A percentile compares a stretch with the other conserved stretches of the same genome.
Evolutionary conservation across 2,888 invertebrate genomes (phyloP).

Genomic region (Antheraea yamamai): DNA sequence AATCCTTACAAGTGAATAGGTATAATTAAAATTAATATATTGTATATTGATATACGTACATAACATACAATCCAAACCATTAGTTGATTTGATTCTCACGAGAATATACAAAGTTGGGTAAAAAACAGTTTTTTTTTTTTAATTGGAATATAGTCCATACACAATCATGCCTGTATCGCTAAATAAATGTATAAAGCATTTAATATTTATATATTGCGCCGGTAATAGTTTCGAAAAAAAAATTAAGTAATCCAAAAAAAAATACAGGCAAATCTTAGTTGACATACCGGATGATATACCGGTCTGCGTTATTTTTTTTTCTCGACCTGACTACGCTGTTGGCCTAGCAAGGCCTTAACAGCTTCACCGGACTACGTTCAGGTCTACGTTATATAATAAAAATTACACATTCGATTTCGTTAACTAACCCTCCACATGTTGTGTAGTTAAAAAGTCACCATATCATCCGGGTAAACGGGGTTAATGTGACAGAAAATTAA

Average conservation of each 20-base stretch:
- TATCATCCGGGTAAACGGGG: slow-evolving; percentile 16
- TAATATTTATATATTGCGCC: background rate
- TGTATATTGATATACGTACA: background rate
- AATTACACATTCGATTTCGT: slow-evolving; percentile 15
- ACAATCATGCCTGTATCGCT: too few species aligned
- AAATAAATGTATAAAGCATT: background rate
- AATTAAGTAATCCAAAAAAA: too few species aligned
- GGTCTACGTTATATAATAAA: too few species aligned
- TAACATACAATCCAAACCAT: background rate
- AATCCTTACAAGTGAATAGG: too few species aligned
- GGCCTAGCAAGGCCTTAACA: too few species aligned
- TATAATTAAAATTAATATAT: too few species aligned
- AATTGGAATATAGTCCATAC: too few species aligned
- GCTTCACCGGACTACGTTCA: too few species aligned
- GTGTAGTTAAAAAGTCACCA: slow-evolving; percentile 13
- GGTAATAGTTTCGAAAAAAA: background rate
- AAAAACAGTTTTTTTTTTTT: background rate
- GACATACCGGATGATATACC: background rate
- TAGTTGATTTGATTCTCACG: background rate
- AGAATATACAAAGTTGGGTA: background rate
- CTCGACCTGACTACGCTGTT: too few species aligned
- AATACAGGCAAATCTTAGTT: too few species aligned
- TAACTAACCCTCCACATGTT: background rate
- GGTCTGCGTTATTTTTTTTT: too few species aligned
- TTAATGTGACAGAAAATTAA: slow-evolving; percentile 30